Base-by-base conservation (phyloP, 2,888 invertebrate species). In the Xestia c-nigrum region DNA sequence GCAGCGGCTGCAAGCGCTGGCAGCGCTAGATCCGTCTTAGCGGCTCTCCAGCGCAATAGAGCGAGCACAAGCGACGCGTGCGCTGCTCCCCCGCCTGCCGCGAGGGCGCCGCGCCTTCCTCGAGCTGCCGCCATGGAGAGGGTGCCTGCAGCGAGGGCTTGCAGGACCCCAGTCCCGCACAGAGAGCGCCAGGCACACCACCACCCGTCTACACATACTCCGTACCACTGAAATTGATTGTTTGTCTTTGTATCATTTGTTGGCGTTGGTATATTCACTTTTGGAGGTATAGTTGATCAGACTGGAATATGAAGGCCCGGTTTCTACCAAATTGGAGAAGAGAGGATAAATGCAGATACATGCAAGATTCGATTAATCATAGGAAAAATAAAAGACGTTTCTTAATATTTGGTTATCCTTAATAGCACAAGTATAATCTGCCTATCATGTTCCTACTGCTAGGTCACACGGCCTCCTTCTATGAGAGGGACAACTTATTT, bases 1-100 rank as follows among this genome's bases (percentile, higher is more conserved):
- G 98, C 98, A 0, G 98, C 98, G 5, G 98, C 98, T 71, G 98
- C 98, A 40, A 98, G 98, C 85, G 98, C 98, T 79, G 98, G 98
- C 72, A 98, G 96, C 1, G 98, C 98, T 24, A 98, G 97, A 89
- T 98, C 98, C 73, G 98, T 98, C 78, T 97, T 97, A 0, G 98
- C 98, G 0, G 98, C 98, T 83, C 98, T 97, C 98, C 98, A 98
- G 43, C 98, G 96, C 81, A 98, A 97, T 86, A 98, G 94, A 1
- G 98, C 98, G 89, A 98, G 96, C 84, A 98, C 94, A 12, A 98
- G 96, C 86, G 98, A 98, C 10, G 98, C 98, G 88, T 98, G 98
- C 85, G 98, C 98, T 43, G 98, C 98, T 78, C 98, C 98, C 50
- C 98, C 98, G 5, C 98, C 98, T 71, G 98, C 98, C 65, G 98